Evolutionary conservation across 2,113 vertebrate genomes (phyloP).

Genomic region (Mus pahari): DNA sequence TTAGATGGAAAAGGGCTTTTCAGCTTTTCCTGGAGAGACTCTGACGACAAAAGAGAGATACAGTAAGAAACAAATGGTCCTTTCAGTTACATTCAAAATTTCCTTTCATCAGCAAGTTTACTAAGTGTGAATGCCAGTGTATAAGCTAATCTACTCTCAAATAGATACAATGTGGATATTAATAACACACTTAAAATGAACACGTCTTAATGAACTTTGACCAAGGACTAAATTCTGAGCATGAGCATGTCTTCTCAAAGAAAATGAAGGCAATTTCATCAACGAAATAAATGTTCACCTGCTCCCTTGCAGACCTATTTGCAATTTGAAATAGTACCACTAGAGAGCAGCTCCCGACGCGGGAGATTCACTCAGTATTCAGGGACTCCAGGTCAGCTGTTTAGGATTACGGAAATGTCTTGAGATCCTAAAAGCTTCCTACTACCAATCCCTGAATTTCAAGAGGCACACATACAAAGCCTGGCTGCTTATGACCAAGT

Average conservation of each 20-base stretch:
- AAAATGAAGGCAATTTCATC: neutral
- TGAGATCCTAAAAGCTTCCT: neutral
- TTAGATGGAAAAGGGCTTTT: neutral
- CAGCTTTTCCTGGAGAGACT: neutral
- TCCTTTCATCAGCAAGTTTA: neutral
- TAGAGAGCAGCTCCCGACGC: neutral
- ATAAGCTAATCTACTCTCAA: neutral
- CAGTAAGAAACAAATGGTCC: neutral
- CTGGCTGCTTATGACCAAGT: neutral
- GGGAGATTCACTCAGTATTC: neutral
- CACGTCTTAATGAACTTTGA: neutral
- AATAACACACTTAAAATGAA: neutral
- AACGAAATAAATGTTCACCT: neutral
- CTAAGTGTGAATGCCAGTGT: neutral
- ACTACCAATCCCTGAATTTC: neutral
- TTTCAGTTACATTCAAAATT: neutral
- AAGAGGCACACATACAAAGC: neutral
- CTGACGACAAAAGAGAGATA: neutral
- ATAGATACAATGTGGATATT: neutral
- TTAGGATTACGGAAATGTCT: neutral
- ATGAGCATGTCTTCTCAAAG: neutral
- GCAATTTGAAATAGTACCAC: slow-evolving; percentile 27
- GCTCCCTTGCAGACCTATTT: neutral
- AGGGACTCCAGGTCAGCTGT: neutral
- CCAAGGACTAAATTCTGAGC: neutral